phyloP scores from a whole-genome alignment of 2,113 vertebrate genomes.

The Phylloscopus whistleri region DNA sequence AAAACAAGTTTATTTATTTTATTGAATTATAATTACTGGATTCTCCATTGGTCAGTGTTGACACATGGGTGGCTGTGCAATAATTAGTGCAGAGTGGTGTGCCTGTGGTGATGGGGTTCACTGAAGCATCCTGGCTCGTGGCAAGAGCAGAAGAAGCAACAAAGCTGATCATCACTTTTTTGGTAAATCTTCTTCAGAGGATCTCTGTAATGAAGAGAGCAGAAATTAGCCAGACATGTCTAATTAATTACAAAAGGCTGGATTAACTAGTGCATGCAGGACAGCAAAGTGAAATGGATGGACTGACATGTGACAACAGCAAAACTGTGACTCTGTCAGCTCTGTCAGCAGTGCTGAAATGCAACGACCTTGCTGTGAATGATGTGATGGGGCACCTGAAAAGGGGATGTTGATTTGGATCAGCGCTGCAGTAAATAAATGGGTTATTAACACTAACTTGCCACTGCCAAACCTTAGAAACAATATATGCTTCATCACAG shows the following conservation, averaged over 20 bases:
- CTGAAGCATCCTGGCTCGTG: background rate
- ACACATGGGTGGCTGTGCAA: background rate
- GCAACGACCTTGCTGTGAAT: background rate
- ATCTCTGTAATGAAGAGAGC: background rate
- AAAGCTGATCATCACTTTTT: background rate
- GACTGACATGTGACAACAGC: background rate
- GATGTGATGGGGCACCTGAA: background rate
- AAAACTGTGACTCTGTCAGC: background rate
- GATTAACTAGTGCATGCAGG: background rate
- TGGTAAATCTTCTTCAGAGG: background rate
- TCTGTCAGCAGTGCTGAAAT: background rate
- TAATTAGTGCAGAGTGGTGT: background rate
- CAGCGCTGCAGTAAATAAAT: background rate
- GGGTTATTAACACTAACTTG: background rate
- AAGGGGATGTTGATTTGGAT: background rate
- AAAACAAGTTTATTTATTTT: background rate
- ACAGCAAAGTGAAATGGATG: background rate
- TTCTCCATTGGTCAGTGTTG: background rate
- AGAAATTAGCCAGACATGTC: constrained; percentile 6
- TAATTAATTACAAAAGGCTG: background rate
- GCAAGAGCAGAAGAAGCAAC: background rate
- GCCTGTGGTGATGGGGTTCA: background rate
- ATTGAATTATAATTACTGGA: background rate
- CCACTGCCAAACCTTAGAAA: background rate
- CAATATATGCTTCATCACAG: background rate